Percentiles rank a stretch among this genome's conserved stretches.
phyloP scores from a whole-genome alignment of 1,140 invertebrate species.

The Drosophila quadrilineata region DNA sequence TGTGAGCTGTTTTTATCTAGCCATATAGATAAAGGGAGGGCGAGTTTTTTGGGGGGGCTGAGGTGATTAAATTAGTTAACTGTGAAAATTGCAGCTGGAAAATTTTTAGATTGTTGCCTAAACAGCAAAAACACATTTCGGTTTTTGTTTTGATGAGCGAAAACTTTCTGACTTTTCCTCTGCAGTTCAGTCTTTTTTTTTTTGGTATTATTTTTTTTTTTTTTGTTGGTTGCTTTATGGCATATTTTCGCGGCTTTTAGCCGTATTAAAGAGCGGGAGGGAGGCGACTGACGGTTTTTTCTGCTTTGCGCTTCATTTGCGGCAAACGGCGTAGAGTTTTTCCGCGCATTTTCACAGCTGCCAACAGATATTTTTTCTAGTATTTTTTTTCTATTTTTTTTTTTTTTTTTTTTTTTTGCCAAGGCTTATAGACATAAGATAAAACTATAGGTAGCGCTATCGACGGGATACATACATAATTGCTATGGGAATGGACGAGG shows the following conservation, averaged over 20 bases:
- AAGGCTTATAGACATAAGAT: no score
- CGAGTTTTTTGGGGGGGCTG: neutral
- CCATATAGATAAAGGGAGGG: neutral
- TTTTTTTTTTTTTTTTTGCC: no score
- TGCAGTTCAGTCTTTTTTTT: conserved; percentile 1
- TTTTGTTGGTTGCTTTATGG: conserved; percentile 14
- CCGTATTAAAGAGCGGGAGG: conserved; percentile 82
- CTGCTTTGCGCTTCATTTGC: conserved; percentile 41
- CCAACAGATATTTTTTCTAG: conserved; percentile 8
- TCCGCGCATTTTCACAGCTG: conserved; percentile 6
- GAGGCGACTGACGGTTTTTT: neutral
- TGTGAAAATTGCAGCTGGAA: conserved; percentile 14
- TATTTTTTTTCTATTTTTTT: conserved; percentile 9
- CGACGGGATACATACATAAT: no score
- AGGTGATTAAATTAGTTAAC: conserved; percentile 39
- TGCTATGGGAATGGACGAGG: no score
- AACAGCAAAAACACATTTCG: conserved; percentile 32
- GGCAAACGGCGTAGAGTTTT: conserved; percentile 31
- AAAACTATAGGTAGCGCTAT: no score
- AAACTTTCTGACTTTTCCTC: conserved; percentile 14
- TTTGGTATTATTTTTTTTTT: no score
- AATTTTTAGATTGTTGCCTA: conserved; percentile 40
- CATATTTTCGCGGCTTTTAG: conserved; percentile 81
- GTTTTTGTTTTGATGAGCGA: no score
- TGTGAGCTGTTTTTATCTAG: neutral